Base-by-base conservation (phyloP, 1,140 invertebrate genomes). In the Trichonephila clavipes region DNA sequence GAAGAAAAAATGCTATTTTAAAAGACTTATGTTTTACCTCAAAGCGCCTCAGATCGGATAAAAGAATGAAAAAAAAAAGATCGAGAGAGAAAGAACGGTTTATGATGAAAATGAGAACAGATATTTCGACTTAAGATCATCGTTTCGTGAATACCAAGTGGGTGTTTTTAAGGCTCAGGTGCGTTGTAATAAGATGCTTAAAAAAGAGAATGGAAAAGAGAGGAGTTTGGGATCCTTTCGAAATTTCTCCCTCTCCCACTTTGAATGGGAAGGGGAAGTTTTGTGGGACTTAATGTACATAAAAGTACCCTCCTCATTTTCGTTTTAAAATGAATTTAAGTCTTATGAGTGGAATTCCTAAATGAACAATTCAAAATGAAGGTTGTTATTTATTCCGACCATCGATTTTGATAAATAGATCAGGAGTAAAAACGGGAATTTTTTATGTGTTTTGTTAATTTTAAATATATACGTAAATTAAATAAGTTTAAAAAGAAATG, bases 121-220 rank as follows among this genome's bases (percentile, higher is more conserved):
- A 93, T 93, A 93, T 81, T 88, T 88, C 28, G 86, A 88, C 92
- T 87, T 91, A 87, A 88, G 92, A 88, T 82, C 51, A 81, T 64
- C 85, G 69, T 87, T 61, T 51, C 28, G 19, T 81, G 92, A 93
- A 93, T 93, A 88, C 92, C 81, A 93, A 93, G 86, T 88, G 64
- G 92, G 44, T 88, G 83, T 61, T 81, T 93, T 88, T 44, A 88
- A 88, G 86, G 92, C 92, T 88, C 92, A 93, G 92, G 92, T 93
- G 92, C 59, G 69, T 18, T 82, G 72, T 81, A 88, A 77, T 82
- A 93, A 88, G 69, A 88, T 72, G 59, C 91, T 92, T 86, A 92
- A 87, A 92, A 86, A 44, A 61, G n/a, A n/a, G 66, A 92, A 88
- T 34, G 61, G 86, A 88, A 85, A 59, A 59, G 72, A 34, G 34